Evolutionary conservation across 2,113 vertebrate genomes (phyloP), one percentile per base, ranked within the genome.

Genomic region (Python bivittatus): DNA sequence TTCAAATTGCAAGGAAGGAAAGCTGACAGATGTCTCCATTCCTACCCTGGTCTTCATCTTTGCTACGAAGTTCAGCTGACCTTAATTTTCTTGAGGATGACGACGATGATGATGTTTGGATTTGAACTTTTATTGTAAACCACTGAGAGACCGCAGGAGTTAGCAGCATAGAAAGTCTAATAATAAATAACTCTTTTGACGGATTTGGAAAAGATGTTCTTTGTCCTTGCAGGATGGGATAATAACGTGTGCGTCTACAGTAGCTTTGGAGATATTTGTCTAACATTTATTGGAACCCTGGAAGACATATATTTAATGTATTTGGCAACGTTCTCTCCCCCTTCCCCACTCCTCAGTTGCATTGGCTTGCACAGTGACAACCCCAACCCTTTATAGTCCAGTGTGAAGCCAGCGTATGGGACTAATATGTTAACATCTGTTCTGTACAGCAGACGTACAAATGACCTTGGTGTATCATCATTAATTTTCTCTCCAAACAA

Each of bases 401-500:
- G 54, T 12, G 92, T 89, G 58, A 94, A 90, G 20, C 53, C 2
- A 92, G 93, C 91, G 15, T 29, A 91, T 94, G 96, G 92, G 92
- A 79, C 88, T 95, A 95, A 96, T 94, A 87, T 94, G 95, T 72
- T 96, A 96, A 89, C 97, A 97, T 94, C 96, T 97, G 97, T 12
- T 96, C 88, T 0, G 60, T 94, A 13, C 96, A 94, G 95, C 91
- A 79, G 88, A 95, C 84, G 87, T 53, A n/a, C 94, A 15, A 79
- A 12, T 0, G 95, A 96, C 97, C 97, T 97, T 96, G 96, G 92
- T 94, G 93, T 94, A 92, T 95, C 96, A 94, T 95, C 96, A 96
- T 97, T 96, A 96, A 96, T 96, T 96, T 94, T 88, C 94, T 95
- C 95, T 92, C 64, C 42, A 96, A 96, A 93, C 94, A 96, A 97